phyloP scores from a whole-genome alignment of 2,888 invertebrate genomes.

The Gortyna flavago region DNA sequence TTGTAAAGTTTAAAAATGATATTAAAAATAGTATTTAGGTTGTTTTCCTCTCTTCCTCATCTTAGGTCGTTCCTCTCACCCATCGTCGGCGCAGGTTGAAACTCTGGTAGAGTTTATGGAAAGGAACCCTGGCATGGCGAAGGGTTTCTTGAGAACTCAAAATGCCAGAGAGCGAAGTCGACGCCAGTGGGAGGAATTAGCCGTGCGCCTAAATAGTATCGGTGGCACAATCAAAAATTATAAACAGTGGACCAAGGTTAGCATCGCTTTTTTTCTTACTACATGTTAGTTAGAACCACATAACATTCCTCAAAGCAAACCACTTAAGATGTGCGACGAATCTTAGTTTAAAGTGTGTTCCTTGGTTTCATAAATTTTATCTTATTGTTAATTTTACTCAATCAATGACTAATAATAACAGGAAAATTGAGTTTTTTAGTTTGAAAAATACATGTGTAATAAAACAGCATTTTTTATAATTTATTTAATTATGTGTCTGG shows the following conservation, averaged over 20 bases:
- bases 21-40: constrained; percentile 1
- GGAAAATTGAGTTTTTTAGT: no score
- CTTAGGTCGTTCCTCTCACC: not conserved
- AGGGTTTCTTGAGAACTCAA: constrained; percentile 23
- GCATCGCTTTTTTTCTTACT: not conserved
- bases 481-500: not conserved
- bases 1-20: not conserved
- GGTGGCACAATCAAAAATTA: not conserved
- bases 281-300: constrained; percentile 14
- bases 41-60: no score
- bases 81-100: constrained; percentile 27
- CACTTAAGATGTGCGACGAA: no score
- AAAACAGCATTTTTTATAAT: not conserved
- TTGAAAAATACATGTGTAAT: not conserved
- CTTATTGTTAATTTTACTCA: no score
- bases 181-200: constrained; percentile 14
- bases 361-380: no score
- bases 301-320: not conserved
- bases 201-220: constrained; percentile 17
- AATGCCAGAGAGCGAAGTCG: constrained; percentile 18
- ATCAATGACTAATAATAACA: no score
- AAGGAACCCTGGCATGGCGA: constrained; percentile 20
- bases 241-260: not conserved
- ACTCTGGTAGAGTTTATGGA: constrained; percentile 20
- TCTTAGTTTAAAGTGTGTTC: no score